phyloP scores from a whole-genome alignment of 2,888 invertebrate species.

The Hipparchia sbordonii region DNA sequence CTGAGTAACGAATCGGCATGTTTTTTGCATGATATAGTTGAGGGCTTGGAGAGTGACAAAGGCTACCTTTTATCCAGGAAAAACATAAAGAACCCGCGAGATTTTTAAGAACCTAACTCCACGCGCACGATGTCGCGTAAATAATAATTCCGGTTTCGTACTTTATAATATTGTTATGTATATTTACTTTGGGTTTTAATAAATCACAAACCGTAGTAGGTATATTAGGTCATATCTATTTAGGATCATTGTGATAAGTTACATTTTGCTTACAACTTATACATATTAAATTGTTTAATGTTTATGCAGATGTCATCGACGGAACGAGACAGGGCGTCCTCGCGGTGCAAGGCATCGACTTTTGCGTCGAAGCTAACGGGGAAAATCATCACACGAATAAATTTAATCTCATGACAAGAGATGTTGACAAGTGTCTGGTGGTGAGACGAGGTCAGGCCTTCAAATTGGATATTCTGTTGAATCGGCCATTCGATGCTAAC shows the following conservation, averaged over 20 bases:
- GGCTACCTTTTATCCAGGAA: too few relatives aligned
- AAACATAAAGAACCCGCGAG: too few relatives aligned
- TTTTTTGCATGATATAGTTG: too few relatives aligned
- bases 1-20: too few relatives aligned
- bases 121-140: too few relatives aligned
- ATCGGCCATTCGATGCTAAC: constrained; percentile 87
- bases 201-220: background rate
- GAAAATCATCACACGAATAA: constrained; percentile 89
- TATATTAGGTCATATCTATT: constrained; percentile 8
- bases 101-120: too few relatives aligned
- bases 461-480: constrained; percentile 87
- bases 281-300: constrained; percentile 41
- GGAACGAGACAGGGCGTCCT: constrained; percentile 83
- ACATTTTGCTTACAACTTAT: constrained; percentile 3
- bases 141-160: too few relatives aligned
- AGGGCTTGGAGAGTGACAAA: too few relatives aligned
- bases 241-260: background rate
- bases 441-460: constrained; percentile 93
- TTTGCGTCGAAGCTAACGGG: constrained; percentile 89
- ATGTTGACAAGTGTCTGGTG: constrained; percentile 85
- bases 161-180: too few relatives aligned
- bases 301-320: constrained; percentile 73
- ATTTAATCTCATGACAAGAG: constrained; percentile 88
- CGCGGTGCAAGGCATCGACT: constrained; percentile 88
- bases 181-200: background rate